Base-by-base conservation (phyloP, 2,888 invertebrate species). In the Acronicta alni region DNA sequence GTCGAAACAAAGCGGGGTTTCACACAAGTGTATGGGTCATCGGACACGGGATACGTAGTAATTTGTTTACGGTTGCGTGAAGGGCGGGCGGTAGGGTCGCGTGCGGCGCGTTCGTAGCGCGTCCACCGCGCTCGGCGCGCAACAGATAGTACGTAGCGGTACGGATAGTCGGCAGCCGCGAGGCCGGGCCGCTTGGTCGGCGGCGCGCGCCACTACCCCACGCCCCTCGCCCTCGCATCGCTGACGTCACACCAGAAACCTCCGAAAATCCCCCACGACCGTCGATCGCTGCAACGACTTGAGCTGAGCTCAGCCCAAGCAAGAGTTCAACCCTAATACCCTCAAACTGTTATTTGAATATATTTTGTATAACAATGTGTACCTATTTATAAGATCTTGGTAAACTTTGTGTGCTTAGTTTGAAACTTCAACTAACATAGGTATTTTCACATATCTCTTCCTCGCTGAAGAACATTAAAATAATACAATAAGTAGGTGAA, bases 191-290 rank as follows among this genome's bases (percentile, higher is more conserved):
- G 51, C 44, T 43, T 37, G 47, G 17, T 17, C 68, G 73, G 72
- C 83, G 85, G 86, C 87, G 86, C 87, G 87, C 88, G 88, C 86
- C 85, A 80, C 82, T 80, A 81, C 69, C 80, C 71, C 71, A 70
- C 75, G 16, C 77, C 72, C 64, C 74, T 67, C 75, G 61, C 74
- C 53, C 43, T 20, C 64, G 35, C 35, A 35, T 71, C 84, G 83
- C 84, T 93, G 93, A 93, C 93, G 93, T 93, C 93, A 93, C 89
- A 57, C 77, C 78, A 78, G 82, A 86, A 89, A 88, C 90, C 89
- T 87, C 89, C 87, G 75, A 87, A 81, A 91, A 89, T 86, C 88
- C 88, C 88, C 83, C 82, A 73, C 81, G 77, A 85, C 81, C 81
- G 78, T 79, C 82, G 81, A 79, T 82, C 84, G 84, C 87, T 88